Percentiles rank a stretch among this genome's conserved stretches.
Evolutionary conservation across 2,113 vertebrate species (phyloP).

Genomic region (Leptosomus discolor): DNA sequence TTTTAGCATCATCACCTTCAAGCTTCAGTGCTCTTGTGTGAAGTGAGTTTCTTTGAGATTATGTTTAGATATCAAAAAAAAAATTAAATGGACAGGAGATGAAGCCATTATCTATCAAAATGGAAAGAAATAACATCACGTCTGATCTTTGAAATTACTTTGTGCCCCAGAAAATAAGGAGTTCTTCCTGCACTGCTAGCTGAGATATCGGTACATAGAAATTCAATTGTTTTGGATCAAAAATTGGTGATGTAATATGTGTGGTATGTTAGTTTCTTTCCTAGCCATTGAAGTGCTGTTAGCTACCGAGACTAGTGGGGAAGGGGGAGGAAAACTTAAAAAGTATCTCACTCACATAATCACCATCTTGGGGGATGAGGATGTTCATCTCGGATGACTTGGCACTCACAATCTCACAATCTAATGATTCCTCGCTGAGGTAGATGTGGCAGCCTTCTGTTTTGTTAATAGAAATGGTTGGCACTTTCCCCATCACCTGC

Average conservation of each 20-base stretch:
- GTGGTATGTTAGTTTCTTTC: not conserved
- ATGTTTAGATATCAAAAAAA: not conserved
- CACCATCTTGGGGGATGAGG: slow-evolving; percentile 86
- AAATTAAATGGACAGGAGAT: not conserved
- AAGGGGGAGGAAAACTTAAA: not conserved
- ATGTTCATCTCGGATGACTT: slow-evolving; percentile 98
- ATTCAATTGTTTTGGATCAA: not conserved
- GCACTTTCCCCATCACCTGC: slow-evolving; percentile 92
- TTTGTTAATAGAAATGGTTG: slow-evolving; percentile 97
- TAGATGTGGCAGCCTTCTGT: slow-evolving; percentile 97
- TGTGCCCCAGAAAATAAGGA: not conserved
- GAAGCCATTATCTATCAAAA: not conserved
- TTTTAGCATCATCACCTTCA: not conserved
- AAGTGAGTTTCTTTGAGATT: not conserved
- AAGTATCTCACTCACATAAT: slow-evolving; percentile 86
- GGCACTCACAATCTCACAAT: slow-evolving; percentile 94
- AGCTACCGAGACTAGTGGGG: not conserved
- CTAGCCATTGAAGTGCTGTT: not conserved
- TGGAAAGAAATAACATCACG: not conserved
- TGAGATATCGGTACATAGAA: not conserved
- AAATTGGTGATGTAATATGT: not conserved
- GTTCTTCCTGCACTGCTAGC: not conserved
- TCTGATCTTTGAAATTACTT: not conserved
- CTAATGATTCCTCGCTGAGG: slow-evolving; percentile 87
- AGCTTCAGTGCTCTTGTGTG: not conserved